Base-by-base conservation (phyloP, 2,113 vertebrate genomes). In the Microcebus jonahi region DNA sequence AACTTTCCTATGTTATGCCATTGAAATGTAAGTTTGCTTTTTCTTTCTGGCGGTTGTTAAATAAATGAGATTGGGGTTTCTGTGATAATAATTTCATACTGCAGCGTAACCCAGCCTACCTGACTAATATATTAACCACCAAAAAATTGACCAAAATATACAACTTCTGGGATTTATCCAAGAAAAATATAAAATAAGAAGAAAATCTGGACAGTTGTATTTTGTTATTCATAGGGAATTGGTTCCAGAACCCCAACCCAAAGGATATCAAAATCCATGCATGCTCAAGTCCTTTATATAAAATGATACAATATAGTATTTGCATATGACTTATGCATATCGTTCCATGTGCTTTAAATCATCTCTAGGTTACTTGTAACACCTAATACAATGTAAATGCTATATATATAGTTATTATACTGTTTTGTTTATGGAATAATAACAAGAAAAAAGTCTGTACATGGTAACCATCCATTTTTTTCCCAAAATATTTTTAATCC, bases 111-210 rank as follows among this genome's bases (percentile, higher is more conserved):
- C 23, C 68, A 86, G 55, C 27, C 31, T 76, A 42, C 21, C 65
- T 65, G 23, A 65, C 27, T 75, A 61, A 76, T n/a, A 45, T 61
- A 59, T 42, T 59, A 50, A 8, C 29, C 34, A 21, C 45, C 75
- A 84, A 85, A 80, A 89, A 80, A 67, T 9, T 50, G 25, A 90
- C 36, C 29, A 39, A 67, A 55, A 63, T 65, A 57, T 21, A 48
- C 27, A 90, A 65, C 15, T 77, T 87, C 21, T 53, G 65, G 50
- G 45, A 88, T 71, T 21, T 86, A 86, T 8, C 39, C 12, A 95
- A 90, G 63, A 76, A 95, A 79, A 95, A n/a, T 57, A 36, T 36
- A n/a, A 90, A 90, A 20, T 80, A 77, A 80, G n/a, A 59, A 82
- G 94, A 55, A 77, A 45, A 48, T 48, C 42, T 48, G 18, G 31